Percentiles rank a stretch among this genome's conserved stretches.
Conservation (phyloP, 2,888 invertebrate genomes). For the Lapara coniferarum region DNA sequence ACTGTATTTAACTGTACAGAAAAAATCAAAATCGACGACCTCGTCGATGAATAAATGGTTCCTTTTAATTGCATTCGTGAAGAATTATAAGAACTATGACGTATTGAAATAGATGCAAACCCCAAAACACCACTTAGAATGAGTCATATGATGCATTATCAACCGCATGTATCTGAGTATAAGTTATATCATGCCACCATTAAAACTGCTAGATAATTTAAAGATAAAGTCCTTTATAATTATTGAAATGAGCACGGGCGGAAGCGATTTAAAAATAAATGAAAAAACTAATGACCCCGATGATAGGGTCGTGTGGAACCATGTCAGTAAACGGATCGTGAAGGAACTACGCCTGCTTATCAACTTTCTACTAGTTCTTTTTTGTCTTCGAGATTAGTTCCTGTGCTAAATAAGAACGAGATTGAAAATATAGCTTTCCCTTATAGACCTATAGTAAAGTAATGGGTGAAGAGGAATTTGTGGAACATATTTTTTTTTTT, state of each 20-base stretch:
- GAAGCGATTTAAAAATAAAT: slow-evolving; percentile 46
- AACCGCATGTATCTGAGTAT: background rate
- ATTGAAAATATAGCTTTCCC: background rate
- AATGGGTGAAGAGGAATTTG: too few species aligned
- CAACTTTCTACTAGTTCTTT: slow-evolving; percentile 4
- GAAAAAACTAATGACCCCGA: slow-evolving; percentile 42
- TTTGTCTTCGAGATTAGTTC: slow-evolving; percentile 21
- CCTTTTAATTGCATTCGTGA: too few species aligned
- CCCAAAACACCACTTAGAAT: too few species aligned
- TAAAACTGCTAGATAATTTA: too few species aligned
- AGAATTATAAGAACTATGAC: background rate
- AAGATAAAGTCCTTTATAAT: slow-evolving; percentile 6
- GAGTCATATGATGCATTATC: too few species aligned
- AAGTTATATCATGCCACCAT: background rate
- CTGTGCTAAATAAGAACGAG: background rate
- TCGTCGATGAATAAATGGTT: too few species aligned
- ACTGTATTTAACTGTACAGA: too few species aligned
- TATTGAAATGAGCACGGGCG: slow-evolving; percentile 28
- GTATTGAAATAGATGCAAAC: too few species aligned
- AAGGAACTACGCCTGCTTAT: slow-evolving; percentile 12
- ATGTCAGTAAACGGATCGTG: slow-evolving; percentile 12
- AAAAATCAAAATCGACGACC: too few species aligned
- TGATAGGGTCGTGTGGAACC: slow-evolving; percentile 9
- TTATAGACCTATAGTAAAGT: background rate
- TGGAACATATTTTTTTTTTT: too few species aligned